These are phyloP conservation scores for Triops longicaudatus DNA, from an alignment of 1,140 invertebrate genomes.

Conservation along the genomic window DNA sequence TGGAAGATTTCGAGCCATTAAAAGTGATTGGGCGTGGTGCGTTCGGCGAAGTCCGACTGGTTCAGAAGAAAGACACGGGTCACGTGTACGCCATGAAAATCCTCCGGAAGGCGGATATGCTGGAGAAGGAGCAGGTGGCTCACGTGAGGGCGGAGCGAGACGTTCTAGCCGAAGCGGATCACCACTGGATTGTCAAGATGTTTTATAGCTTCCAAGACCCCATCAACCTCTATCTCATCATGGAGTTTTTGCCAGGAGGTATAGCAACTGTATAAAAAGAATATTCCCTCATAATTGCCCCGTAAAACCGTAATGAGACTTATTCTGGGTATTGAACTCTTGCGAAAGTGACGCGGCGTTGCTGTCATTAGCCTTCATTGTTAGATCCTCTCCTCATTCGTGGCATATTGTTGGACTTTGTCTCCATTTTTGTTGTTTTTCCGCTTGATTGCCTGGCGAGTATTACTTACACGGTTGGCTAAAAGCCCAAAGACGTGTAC, in stretches of 20 bases:
- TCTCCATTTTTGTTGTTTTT: not conserved
- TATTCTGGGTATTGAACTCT: constrained; percentile 16
- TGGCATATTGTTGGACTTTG: not conserved
- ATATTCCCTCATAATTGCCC: not conserved
- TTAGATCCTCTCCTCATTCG: not conserved
- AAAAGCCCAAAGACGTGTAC: not conserved
- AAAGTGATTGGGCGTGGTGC: constrained; percentile 47
- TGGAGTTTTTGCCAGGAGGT: constrained; percentile 99
- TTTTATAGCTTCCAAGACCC: constrained; percentile 99
- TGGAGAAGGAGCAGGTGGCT: constrained; percentile 98
- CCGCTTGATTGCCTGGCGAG: not conserved
- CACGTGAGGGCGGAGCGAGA: constrained; percentile 97
- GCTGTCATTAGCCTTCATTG: constrained; percentile 15
- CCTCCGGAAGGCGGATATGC: constrained; percentile 95
- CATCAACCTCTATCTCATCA: constrained; percentile 97
- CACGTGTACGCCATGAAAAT: constrained; percentile 99
- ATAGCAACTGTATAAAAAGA: constrained; percentile 26
- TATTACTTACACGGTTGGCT: not conserved
- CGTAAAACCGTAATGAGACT: not conserved
- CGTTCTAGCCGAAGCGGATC: constrained; percentile 96
- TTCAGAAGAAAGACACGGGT: constrained; percentile 99
- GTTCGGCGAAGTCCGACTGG: constrained; percentile 60
- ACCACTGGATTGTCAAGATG: constrained; percentile 99
- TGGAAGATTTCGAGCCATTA: constrained; percentile 96
- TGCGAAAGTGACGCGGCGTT: not conserved